Base-by-base conservation (phyloP, 2,888 invertebrate genomes). In the Mesorhabditis sp. region DNA sequence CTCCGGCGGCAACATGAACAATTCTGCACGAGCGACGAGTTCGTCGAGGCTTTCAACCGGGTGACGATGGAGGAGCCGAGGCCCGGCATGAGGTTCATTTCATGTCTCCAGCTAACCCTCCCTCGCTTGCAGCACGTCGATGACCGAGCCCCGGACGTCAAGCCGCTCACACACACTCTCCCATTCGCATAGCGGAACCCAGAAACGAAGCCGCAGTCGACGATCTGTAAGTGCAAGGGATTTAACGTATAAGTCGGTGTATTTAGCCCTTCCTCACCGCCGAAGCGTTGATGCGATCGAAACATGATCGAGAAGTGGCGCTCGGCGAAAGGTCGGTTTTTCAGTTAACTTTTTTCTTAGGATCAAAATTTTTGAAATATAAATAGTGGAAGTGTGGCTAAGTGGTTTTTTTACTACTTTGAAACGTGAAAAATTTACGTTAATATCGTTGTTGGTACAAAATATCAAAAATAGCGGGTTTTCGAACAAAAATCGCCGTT, bases 11-110 rank as follows among this genome's bases (percentile, higher is more conserved):
- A 50, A 65, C 82, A 83, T 71, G 73, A 77, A n/a, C 70, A 76
- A 28, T 83, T 83, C 70, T 75, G 76, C 42, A 43, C 65, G 2
- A 82, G 82, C 10, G 80, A 81, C 61, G 81, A 81, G 65, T 83
- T 83, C 68, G 70, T 83, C 13, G 82, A 83, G 28, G 76, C 79
- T 41, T 78, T 82, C 69, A 83, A 83, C 72, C 50, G 50, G 15
- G 28, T 45, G 50, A 50, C 13, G 67, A 15, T 41, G 41, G 67
- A 67, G n/a, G 44, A 45, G 41, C 28, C 10, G 13, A 15, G 15
- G 44, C n/a, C 44, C 28, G 65, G 5, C 28, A 28, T 65, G 44
- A 64, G 28, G 66, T 43, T 43, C 4, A 28, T 28, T 28, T 28
- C 28, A 28, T 28, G 28, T 28, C 28, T 28, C 28, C 28, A 28